Evolutionary conservation across 2,888 invertebrate genomes (phyloP).

Genomic region (Ennomos quercinarius): DNA sequence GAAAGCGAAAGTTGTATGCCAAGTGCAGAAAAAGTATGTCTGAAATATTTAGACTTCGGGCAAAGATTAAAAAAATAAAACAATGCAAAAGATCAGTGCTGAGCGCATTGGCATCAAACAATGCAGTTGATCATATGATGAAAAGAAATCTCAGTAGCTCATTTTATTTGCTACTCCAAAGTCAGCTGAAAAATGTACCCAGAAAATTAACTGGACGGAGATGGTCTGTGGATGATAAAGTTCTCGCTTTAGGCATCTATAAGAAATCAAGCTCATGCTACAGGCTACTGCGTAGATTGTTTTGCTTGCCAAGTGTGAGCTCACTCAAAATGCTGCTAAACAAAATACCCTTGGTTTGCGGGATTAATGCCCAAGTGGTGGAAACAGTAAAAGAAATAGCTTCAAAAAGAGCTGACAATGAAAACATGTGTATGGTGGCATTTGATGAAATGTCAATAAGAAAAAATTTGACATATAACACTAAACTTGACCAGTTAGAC

Average conservation of each 20-base stretch:
- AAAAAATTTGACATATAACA: background rate
- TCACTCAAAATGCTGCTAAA: background rate
- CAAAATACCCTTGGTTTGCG: background rate
- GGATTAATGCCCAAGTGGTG: background rate
- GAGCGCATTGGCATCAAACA: too few species aligned
- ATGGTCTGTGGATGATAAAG: background rate
- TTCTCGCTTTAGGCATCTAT: background rate
- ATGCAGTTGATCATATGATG: too few species aligned
- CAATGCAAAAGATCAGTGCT: too few species aligned
- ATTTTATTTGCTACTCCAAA: too few species aligned
- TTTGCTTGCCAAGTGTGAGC: background rate
- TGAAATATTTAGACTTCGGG: too few species aligned
- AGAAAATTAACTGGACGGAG: background rate
- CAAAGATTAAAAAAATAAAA: too few species aligned
- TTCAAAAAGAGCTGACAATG: background rate
- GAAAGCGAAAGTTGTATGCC: too few species aligned
- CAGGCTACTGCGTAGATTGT: background rate
- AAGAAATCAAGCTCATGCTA: background rate
- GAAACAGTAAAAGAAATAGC: background rate
- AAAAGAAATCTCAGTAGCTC: too few species aligned
- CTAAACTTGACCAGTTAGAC: background rate
- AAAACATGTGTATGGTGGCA: background rate
- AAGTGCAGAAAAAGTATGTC: too few species aligned
- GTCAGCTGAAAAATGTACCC: background rate
- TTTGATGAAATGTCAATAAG: conserved; percentile 1